Conservation (phyloP, 2,113 vertebrate species). For the Nothobranchius kuhntae region DNA sequence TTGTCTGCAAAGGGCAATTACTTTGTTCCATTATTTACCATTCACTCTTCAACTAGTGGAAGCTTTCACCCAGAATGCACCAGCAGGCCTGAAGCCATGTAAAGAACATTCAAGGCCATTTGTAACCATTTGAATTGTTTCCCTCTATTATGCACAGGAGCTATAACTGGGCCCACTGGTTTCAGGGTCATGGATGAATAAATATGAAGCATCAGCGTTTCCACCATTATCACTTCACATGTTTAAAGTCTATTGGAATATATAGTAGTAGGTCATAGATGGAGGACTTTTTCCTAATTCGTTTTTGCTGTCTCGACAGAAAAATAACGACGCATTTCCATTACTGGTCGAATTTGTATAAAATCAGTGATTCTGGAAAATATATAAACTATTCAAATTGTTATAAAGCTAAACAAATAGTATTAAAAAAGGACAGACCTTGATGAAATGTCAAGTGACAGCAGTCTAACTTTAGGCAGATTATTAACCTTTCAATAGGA, state of each 20-base stretch:
- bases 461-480: too few relatives aligned
- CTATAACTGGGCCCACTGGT: slow-evolving; percentile 40
- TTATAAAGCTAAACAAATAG: too few relatives aligned
- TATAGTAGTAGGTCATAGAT: slow-evolving; percentile 4
- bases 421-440: too few relatives aligned
- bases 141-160: slow-evolving; percentile 48
- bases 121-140: slow-evolving; percentile 69
- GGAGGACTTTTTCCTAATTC: background rate
- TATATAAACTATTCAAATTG: too few relatives aligned
- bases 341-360: too few relatives aligned
- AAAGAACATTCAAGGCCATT: slow-evolving; percentile 57
- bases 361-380: too few relatives aligned
- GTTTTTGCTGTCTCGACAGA: slow-evolving; percentile 20
- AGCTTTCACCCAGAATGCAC: slow-evolving; percentile 66
- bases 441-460: too few relatives aligned
- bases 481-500: too few relatives aligned
- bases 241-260: slow-evolving; percentile 14
- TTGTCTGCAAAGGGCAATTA: slow-evolving; percentile 79
- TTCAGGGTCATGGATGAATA: slow-evolving; percentile 45
- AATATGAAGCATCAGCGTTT: slow-evolving; percentile 33
- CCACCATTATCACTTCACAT: background rate
- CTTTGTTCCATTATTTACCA: slow-evolving; percentile 81
- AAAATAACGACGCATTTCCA: background rate
- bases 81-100: slow-evolving; percentile 56
- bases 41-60: slow-evolving; percentile 51